Percentiles rank a stretch among this genome's conserved stretches.
phyloP scores from a whole-genome alignment of 2,888 invertebrate genomes.

The Perizoma affinitatum region DNA sequence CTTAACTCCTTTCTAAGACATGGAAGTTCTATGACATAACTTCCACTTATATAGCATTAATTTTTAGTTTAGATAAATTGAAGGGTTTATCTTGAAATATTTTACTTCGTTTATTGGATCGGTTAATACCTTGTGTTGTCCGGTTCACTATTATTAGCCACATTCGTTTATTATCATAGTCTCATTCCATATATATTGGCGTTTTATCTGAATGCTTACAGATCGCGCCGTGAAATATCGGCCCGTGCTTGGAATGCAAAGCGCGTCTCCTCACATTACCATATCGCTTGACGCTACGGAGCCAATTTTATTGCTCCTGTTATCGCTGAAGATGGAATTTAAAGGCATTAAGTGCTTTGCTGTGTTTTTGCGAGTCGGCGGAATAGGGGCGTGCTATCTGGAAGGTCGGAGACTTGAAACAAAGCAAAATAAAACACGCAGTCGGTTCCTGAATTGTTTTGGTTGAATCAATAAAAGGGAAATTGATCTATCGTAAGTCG shows the following conservation, averaged over 20 bases:
- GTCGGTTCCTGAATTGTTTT: no score
- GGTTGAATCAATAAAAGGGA: no score
- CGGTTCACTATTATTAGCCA: no score
- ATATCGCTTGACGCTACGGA: conserved; percentile 78
- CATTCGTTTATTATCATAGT: conserved; percentile 12
- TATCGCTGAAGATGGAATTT: conserved; percentile 72
- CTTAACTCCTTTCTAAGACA: no score
- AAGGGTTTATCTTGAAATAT: no score
- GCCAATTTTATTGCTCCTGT: conserved; percentile 77
- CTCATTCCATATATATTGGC: conserved; percentile 48
- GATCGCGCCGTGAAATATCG: conserved; percentile 78
- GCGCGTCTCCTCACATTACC: conserved; percentile 72
- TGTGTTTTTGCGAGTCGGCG: conserved; percentile 30
- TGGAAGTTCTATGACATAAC: no score
- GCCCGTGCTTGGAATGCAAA: conserved; percentile 71
- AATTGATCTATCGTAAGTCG: no score
- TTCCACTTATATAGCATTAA: no score
- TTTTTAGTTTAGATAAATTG: no score
- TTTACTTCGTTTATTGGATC: no score
- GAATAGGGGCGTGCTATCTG: conserved; percentile 9
- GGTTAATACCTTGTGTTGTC: no score
- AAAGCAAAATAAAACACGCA: conserved; percentile 2
- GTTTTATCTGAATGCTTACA: conserved; percentile 74
- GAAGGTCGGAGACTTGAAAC: conserved; percentile 9
- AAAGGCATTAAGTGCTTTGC: conserved; percentile 64